phyloP scores from a whole-genome alignment of 2,797 vertebrate species.

The Anguilla megastoma region DNA sequence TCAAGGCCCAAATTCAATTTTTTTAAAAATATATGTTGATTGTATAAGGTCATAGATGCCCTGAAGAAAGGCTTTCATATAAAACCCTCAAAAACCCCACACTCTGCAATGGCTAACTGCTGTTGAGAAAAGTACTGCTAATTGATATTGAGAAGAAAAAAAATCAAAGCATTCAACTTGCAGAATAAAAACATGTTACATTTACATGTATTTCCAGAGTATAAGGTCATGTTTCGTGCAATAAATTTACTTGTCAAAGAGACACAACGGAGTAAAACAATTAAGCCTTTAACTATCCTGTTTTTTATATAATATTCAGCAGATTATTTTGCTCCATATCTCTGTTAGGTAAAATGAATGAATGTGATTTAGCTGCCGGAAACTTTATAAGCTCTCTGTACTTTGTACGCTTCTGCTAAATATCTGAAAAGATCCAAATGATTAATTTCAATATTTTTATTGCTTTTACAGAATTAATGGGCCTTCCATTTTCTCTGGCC shows the following conservation, averaged over 20 bases:
- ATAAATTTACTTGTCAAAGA: neutral
- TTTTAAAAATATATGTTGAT: neutral
- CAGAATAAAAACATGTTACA: neutral
- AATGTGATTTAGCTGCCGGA: neutral
- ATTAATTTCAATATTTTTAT: constrained; percentile 28
- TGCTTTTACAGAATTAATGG: constrained; percentile 14
- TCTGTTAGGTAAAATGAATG: constrained; percentile 3
- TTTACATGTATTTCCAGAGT: neutral
- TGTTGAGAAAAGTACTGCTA: neutral
- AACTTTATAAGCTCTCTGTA: neutral
- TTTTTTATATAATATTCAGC: neutral
- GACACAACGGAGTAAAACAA: neutral
- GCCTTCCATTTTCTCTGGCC: constrained; percentile 17
- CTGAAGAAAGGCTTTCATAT: neutral
- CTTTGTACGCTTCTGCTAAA: constrained; percentile 7
- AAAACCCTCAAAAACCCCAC: neutral
- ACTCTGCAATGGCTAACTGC: neutral
- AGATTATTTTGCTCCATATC: neutral
- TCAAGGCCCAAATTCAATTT: neutral
- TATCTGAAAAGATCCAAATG: constrained; percentile 26
- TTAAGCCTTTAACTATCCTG: constrained; percentile 2
- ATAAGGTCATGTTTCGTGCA: neutral
- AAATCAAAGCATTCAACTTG: neutral
- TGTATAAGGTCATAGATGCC: neutral
- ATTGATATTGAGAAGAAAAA: neutral